phyloP scores from a whole-genome alignment of 1,140 invertebrate species.

The Oppia nitens region DNA sequence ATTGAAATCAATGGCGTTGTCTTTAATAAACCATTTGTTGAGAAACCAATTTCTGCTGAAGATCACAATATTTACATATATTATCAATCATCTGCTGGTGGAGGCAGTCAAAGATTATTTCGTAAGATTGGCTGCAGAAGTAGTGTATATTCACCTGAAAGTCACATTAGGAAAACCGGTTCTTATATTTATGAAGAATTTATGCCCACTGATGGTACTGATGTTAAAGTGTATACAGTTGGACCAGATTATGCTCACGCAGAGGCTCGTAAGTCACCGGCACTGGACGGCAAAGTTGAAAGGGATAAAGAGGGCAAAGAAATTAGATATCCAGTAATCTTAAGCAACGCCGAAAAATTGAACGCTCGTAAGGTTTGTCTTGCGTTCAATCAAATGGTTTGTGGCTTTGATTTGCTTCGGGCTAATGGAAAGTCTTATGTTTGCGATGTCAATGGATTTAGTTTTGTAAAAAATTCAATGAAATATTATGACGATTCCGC shows the following conservation, averaged over 20 bases:
- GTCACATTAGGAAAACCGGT: slow-evolving; percentile 82
- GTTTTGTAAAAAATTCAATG: slow-evolving; percentile 98
- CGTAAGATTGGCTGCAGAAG: slow-evolving; percentile 96
- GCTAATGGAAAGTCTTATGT: slow-evolving; percentile 97
- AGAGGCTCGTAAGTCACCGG: slow-evolving; percentile 94
- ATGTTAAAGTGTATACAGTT: slow-evolving; percentile 78
- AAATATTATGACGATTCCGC: slow-evolving; percentile 99
- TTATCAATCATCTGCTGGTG: slow-evolving; percentile 93
- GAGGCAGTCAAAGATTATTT: slow-evolving; percentile 86
- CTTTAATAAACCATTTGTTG: slow-evolving; percentile 98
- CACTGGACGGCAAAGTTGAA: slow-evolving; percentile 95
- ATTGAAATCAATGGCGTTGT: slow-evolving; percentile 93
- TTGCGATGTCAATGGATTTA: slow-evolving; percentile 99
- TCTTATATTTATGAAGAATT: slow-evolving; percentile 99
- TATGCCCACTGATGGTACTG: slow-evolving; percentile 97
- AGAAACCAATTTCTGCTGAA: slow-evolving; percentile 94
- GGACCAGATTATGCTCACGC: slow-evolving; percentile 98
- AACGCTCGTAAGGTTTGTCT: slow-evolving; percentile 85
- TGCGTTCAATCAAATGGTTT: slow-evolving; percentile 67
- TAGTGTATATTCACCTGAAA: slow-evolving; percentile 94
- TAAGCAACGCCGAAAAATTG: slow-evolving; percentile 94
- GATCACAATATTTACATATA: slow-evolving; percentile 99
- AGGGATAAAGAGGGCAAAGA: slow-evolving; percentile 89
- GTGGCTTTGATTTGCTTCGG: slow-evolving; percentile 93
- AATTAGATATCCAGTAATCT: slow-evolving; percentile 92